A percentile compares a stretch with the other conserved stretches of the same genome.
These are phyloP conservation scores for Morinoia aosen DNA, from an alignment of 2,888 invertebrate genomes.

Conservation along the genomic window DNA sequence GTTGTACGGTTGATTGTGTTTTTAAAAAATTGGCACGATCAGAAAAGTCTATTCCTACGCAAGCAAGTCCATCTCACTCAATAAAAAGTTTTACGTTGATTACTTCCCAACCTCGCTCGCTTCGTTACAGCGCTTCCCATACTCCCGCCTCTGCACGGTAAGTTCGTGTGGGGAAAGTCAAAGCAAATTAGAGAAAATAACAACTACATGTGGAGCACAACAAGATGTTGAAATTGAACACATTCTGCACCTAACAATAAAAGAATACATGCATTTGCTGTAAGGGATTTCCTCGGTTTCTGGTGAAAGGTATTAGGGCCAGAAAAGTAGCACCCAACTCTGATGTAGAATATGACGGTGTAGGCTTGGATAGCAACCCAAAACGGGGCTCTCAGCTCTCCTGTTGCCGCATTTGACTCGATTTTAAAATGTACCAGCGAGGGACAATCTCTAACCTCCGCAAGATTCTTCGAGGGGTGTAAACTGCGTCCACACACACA, in stretches of 20 bases:
- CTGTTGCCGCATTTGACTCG: background rate
- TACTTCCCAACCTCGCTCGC: background rate
- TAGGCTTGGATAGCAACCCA: background rate
- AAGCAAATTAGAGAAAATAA: background rate
- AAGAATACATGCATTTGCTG: background rate
- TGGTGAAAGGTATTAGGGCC: background rate
- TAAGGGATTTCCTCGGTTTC: background rate
- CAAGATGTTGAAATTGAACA: background rate
- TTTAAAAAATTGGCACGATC: background rate
- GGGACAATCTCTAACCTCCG: background rate
- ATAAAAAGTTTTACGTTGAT: background rate
- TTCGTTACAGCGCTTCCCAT: background rate
- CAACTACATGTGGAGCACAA: background rate
- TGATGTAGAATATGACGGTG: background rate
- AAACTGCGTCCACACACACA: background rate
- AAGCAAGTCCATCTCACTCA: background rate
- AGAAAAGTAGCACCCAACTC: background rate
- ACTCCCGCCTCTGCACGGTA: background rate
- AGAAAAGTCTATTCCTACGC: background rate
- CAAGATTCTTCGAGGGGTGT: background rate
- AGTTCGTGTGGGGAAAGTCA: background rate
- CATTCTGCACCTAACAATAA: background rate
- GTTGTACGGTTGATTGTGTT: background rate
- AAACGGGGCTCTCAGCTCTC: background rate
- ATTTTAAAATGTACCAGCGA: background rate